These are phyloP conservation scores for Clanis bilineata DNA, from an alignment of 2,888 invertebrate genomes.

Conservation along the genomic window DNA sequence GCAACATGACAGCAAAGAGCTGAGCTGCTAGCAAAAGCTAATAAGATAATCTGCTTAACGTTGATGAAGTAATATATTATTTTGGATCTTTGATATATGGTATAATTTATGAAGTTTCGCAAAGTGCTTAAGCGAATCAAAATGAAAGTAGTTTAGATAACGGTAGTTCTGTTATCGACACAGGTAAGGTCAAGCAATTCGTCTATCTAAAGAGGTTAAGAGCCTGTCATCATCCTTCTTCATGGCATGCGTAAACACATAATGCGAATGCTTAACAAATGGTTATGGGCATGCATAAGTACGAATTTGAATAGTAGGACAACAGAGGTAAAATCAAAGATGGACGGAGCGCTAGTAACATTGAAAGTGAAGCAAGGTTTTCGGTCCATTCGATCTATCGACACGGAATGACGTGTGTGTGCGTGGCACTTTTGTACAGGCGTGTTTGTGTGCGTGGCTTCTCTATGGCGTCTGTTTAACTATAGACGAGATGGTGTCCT, in stretches of 20 bases:
- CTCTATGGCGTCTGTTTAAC: no score
- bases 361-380: no score
- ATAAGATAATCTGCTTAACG: neutral
- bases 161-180: conserved; percentile 1
- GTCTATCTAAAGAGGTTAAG: conserved; percentile 10
- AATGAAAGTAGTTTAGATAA: neutral
- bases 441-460: no score
- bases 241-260: neutral
- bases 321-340: no score
- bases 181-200: neutral
- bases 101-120: neutral
- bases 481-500: no score
- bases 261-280: neutral
- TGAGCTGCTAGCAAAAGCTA: neutral
- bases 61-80: neutral
- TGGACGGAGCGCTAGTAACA: no score
- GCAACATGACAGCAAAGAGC: no score
- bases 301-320: neutral
- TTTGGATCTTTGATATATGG: neutral
- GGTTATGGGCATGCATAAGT: neutral
- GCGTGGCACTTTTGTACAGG: no score
- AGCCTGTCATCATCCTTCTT: neutral
- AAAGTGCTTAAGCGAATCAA: neutral
- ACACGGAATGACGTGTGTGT: no score
- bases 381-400: no score